Evolutionary conservation across 2,797 vertebrate genomes (phyloP), one percentile per base, ranked within the genome.

Genomic region (Gymnopithys bicolor): DNA sequence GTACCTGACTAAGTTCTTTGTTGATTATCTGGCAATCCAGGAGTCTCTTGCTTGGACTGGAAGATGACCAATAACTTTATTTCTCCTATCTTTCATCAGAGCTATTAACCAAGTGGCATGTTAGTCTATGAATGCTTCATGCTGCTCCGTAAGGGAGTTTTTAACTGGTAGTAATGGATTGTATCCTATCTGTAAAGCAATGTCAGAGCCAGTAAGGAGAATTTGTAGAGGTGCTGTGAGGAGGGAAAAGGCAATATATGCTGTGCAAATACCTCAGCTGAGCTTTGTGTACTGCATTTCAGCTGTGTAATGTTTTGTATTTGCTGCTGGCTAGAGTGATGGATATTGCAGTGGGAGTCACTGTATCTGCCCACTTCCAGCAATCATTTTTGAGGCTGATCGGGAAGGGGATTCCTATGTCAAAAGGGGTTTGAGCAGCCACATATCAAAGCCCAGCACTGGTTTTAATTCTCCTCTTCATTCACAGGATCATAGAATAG

Each of bases 1-100:
- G 33, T 63, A 75, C 84, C 87, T 93, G 89, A 91, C 59, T 67
- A 68, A 83, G 76, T 39, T 80, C 76, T 93, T 89, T 11, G 1
- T 27, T 23, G 33, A 43, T 77, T 52, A 58, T 58, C 53, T 89
- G 43, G 62, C 51, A 92, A 13, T 11, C 48, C n/a, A 85, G 11
- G 41, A 63, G 19, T 43, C 53, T 83, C 25, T 82, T 90, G 60
- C 49, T 62, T 51, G 32, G 32, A 30, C 32, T 75, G 12, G 69
- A 85, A 78, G 69, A 24, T 86, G 55, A 91, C 56, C 35, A 8
- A 25, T 37, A n/a, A 25, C 48, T 84, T 86, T 69, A 62, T 91
- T 92, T 84, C 46, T 87, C 23, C 10, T 32, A 0, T 56, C 14
- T 76, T 84, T 63, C 39, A 24, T 53, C 73, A 66, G 17, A 87